Evolutionary conservation across 2,113 vertebrate species (phyloP).

Genomic region (Siniperca knerii): DNA sequence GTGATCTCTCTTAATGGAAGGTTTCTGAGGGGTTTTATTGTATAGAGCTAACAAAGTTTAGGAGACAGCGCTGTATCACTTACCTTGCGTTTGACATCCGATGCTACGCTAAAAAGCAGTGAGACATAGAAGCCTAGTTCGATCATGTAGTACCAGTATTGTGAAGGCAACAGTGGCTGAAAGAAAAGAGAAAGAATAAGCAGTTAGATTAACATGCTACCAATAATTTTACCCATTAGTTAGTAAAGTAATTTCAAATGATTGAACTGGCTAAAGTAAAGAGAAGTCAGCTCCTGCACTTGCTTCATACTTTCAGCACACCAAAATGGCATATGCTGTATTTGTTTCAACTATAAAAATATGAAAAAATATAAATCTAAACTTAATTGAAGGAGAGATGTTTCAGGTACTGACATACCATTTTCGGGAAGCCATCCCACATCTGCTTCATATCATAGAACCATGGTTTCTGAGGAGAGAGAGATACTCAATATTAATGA

Average conservation of each 20-base stretch:
- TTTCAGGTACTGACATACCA: constrained; percentile 82
- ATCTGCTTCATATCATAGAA: constrained; percentile 89
- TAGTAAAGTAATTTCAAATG: neutral
- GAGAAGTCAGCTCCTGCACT: neutral
- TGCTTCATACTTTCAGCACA: neutral
- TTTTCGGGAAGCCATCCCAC: constrained; percentile 92
- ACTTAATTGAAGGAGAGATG: neutral
- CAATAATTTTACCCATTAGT: neutral
- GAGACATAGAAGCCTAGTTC: constrained; percentile 93
- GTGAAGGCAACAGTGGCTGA: constrained; percentile 86
- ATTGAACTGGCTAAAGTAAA: neutral
- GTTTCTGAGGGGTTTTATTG: constrained; percentile 21
- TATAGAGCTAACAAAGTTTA: neutral
- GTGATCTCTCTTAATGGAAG: constrained; percentile 21
- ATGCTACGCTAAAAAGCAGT: constrained; percentile 89
- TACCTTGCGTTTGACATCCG: constrained; percentile 95
- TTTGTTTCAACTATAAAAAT: neutral
- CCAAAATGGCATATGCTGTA: no score
- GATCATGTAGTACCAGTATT: constrained; percentile 94
- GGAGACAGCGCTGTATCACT: constrained; percentile 16
- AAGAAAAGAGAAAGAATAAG: neutral
- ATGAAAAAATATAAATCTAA: neutral
- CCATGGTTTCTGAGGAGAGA: constrained; percentile 91
- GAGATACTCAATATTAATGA: constrained; percentile 36
- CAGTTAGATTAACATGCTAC: neutral